phyloP scores from a whole-genome alignment of 2,888 invertebrate species.

The Hypena proboscidalis region DNA sequence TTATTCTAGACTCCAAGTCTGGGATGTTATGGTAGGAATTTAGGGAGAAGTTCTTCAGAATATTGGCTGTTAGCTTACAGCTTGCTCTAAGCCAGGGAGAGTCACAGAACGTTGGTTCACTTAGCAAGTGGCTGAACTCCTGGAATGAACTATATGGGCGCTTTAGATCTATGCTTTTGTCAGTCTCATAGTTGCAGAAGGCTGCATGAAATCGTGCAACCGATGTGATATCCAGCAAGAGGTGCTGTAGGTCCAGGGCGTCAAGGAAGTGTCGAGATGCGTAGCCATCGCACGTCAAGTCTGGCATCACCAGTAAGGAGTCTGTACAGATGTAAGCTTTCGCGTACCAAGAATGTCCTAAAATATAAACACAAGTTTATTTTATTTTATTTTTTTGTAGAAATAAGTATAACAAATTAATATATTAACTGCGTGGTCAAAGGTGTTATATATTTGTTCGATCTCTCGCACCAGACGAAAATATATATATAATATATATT shows the following conservation, averaged over 20 bases:
- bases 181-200: conserved; percentile 59
- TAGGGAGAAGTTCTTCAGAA: conserved; percentile 56
- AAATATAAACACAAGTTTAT: neutral
- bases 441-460: too few relatives aligned
- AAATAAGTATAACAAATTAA: too few relatives aligned
- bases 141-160: conserved; percentile 48
- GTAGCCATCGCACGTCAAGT: conserved; percentile 61
- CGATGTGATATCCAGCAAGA: conserved; percentile 45
- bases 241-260: conserved; percentile 55
- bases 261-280: conserved; percentile 39
- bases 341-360: conserved; percentile 63
- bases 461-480: too few relatives aligned
- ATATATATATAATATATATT: too few relatives aligned
- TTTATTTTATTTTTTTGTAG: neutral
- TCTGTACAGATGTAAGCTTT: conserved; percentile 60
- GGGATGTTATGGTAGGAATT: conserved; percentile 43
- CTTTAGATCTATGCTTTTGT: conserved; percentile 30
- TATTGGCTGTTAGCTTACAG: conserved; percentile 57
- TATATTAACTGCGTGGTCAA: too few relatives aligned
- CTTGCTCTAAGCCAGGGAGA: conserved; percentile 59
- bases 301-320: conserved; percentile 66
- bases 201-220: conserved; percentile 72
- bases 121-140: conserved; percentile 45
- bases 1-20: conserved; percentile 50
- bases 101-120: conserved; percentile 57